These are phyloP conservation scores for Rhincodon typus DNA, from an alignment of 2,797 vertebrate genomes.

Conservation along the genomic window DNA sequence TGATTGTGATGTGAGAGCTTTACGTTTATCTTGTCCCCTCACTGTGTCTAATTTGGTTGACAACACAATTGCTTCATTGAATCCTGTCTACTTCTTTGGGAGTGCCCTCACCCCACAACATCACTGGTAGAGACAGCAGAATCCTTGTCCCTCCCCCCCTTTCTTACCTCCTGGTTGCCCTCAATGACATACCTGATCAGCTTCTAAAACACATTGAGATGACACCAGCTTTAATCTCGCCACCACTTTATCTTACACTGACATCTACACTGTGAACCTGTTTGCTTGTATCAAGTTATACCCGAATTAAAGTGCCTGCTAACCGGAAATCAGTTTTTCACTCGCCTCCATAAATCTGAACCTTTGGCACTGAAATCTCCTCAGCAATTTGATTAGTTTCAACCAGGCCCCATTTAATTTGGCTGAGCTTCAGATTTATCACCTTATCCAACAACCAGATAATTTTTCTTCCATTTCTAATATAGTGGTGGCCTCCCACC, in stretches of 20 bases:
- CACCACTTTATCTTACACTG: background rate
- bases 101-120: background rate
- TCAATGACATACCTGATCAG: background rate
- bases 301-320: background rate
- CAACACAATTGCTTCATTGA: background rate
- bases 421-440: background rate
- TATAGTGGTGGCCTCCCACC: background rate
- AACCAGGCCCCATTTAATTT: background rate
- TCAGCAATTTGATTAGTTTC: background rate
- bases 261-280: background rate
- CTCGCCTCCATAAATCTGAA: background rate
- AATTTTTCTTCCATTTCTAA: background rate
- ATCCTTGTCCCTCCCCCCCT: background rate
- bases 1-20: background rate
- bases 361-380: background rate
- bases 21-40: background rate
- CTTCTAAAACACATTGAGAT: background rate
- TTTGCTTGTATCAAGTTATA: background rate
- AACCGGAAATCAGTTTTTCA: background rate
- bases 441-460: background rate
- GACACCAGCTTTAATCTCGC: background rate
- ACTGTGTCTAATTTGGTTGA: background rate
- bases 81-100: background rate
- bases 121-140: background rate
- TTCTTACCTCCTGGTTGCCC: background rate